Conservation (phyloP, 2,797 vertebrate species). For the Eulemur mongoz region DNA sequence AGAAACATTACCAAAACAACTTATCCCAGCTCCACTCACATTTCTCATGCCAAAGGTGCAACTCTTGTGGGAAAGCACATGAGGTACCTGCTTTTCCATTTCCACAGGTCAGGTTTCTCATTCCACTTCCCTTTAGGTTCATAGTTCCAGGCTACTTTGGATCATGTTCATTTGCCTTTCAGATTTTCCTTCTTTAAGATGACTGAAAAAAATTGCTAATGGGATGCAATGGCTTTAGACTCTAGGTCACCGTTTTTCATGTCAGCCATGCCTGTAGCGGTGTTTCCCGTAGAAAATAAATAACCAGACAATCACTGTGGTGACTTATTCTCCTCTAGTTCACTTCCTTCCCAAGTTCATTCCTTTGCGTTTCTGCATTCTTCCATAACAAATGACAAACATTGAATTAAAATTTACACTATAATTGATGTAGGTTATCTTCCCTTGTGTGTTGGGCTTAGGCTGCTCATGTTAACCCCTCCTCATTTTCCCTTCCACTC, state of each 20-base stretch:
- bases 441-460: not conserved
- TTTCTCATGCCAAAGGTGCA: not conserved
- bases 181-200: slow-evolving; percentile 23
- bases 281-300: slow-evolving; percentile 10
- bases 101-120: not conserved
- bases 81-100: not conserved
- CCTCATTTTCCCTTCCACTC: not conserved
- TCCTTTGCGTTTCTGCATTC: not conserved
- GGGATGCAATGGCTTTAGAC: not conserved
- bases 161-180: not conserved
- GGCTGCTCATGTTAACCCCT: not conserved
- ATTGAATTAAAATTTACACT: not conserved
- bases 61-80: not conserved
- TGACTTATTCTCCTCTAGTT: not conserved
- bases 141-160: not conserved
- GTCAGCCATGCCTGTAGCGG: not conserved
- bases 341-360: not conserved
- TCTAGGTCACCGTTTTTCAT: not conserved
- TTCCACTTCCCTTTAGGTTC: not conserved
- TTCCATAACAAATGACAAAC: not conserved
- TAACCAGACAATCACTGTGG: not conserved
- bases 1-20: not conserved
- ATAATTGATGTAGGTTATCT: not conserved
- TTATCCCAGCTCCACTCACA: not conserved
- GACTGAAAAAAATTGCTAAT: slow-evolving; percentile 31